These are phyloP conservation scores for Bufotes viridis DNA, from an alignment of 2,797 vertebrate species.

Conservation along the genomic window DNA sequence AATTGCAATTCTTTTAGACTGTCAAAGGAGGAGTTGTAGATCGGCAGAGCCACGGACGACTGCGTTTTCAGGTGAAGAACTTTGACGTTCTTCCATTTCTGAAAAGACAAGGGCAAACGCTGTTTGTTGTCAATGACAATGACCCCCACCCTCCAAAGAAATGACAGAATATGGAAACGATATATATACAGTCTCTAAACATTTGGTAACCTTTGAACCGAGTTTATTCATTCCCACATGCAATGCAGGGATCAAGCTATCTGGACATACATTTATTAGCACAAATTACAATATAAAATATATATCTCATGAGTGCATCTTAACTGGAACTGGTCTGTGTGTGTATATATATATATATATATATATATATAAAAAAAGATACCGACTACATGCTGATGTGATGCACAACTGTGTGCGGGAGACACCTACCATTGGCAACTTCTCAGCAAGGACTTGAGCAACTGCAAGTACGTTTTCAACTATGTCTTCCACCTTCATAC, in stretches of 20 bases:
- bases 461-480: slow-evolving; percentile 81
- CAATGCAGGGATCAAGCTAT: no score
- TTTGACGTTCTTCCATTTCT: slow-evolving; percentile 89
- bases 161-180: not conserved
- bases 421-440: slow-evolving; percentile 79
- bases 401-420: not conserved
- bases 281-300: no score
- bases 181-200: not conserved
- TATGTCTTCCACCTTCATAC: slow-evolving; percentile 82
- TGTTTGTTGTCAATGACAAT: not conserved
- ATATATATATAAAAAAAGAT: no score
- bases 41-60: slow-evolving; percentile 84
- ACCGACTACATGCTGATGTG: not conserved
- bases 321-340: no score
- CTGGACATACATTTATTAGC: no score
- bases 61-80: slow-evolving; percentile 90
- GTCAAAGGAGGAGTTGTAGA: slow-evolving; percentile 83
- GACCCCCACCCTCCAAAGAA: not conserved
- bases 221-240: no score
- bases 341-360: no score
- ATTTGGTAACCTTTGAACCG: no score
- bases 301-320: no score
- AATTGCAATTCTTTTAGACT: slow-evolving; percentile 67
- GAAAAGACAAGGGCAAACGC: slow-evolving; percentile 35
- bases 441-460: slow-evolving; percentile 73